Evolutionary conservation across 1,140 invertebrate genomes (phyloP).

Genomic region (Gonioctena quinquepunctata): DNA sequence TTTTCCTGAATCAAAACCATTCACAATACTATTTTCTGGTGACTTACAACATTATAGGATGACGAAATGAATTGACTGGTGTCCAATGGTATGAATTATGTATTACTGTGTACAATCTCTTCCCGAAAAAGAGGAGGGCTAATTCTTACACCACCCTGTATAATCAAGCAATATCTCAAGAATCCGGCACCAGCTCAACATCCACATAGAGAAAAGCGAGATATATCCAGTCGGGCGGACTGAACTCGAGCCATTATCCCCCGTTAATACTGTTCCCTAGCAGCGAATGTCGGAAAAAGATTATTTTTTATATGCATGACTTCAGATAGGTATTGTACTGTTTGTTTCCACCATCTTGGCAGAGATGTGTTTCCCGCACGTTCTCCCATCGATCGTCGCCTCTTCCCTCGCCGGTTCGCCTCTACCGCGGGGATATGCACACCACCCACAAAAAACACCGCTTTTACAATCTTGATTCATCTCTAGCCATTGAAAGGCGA

Average conservation of each 20-base stretch:
- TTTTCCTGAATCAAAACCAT: too few species aligned
- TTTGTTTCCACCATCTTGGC: conserved; percentile 50
- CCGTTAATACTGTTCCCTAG: not conserved
- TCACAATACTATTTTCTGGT: too few species aligned
- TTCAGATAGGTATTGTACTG: conserved; percentile 51
- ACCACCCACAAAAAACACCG: not conserved
- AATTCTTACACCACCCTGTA: too few species aligned
- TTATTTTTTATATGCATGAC: conserved; percentile 47
- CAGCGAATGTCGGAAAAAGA: conserved; percentile 20
- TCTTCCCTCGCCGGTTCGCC: conserved; percentile 15
- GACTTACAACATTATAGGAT: too few species aligned
- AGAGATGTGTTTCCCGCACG: conserved; percentile 43
- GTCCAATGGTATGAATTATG: too few species aligned
- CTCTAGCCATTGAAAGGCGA: too few species aligned
- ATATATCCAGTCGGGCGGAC: not conserved
- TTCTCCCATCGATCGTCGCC: conserved; percentile 41
- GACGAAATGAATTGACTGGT: too few species aligned
- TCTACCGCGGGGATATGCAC: not conserved
- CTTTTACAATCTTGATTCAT: not conserved
- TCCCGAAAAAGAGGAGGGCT: too few species aligned
- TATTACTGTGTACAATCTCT: too few species aligned
- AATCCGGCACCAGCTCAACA: too few species aligned
- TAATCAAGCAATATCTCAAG: too few species aligned
- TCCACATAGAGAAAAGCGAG: too few species aligned
- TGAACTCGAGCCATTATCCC: not conserved